Percentiles rank a stretch among this genome's conserved stretches.
phyloP scores from a whole-genome alignment of 1,140 invertebrate genomes.

The Drosophila carrolli region DNA sequence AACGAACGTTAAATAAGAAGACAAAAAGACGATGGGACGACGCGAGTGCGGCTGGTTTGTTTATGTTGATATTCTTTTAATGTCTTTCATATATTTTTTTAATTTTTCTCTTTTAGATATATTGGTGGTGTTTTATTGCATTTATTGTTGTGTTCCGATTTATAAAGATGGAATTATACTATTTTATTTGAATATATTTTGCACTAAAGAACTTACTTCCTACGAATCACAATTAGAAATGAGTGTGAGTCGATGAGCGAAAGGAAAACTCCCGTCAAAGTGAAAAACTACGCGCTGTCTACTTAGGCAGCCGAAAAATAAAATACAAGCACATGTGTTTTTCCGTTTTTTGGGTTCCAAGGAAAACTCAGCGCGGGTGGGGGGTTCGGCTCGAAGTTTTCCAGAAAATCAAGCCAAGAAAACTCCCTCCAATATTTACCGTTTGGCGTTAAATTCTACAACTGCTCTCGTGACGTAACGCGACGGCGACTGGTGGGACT shows the following conservation, averaged over 20 bases:
- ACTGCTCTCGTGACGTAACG: conserved; percentile 36
- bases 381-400: background rate
- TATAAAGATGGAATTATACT: conserved; percentile 50
- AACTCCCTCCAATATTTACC: conserved; percentile 11
- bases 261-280: conserved; percentile 37
- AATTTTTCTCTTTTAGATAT: conserved; percentile 25
- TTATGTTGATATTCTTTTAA: conserved; percentile 16
- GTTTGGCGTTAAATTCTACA: conserved; percentile 4
- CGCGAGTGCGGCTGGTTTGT: conserved; percentile 20
- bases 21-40: conserved; percentile 26
- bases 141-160: conserved; percentile 74
- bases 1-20: conserved; percentile 22
- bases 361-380: conserved; percentile 6
- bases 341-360: background rate
- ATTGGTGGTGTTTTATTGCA: conserved; percentile 52
- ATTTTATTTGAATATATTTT: conserved; percentile 67
- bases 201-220: conserved; percentile 79
- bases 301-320: conserved; percentile 25
- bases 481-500: conserved; percentile 31
- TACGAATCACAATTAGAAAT: conserved; percentile 81
- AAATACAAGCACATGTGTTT: conserved; percentile 24
- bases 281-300: conserved; percentile 45
- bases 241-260: conserved; percentile 39
- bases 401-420: conserved; percentile 7
- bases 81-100: conserved; percentile 19